These are phyloP conservation scores for Synanthedon vespiformis DNA, from an alignment of 2,888 invertebrate species.

Conservation along the genomic window DNA sequence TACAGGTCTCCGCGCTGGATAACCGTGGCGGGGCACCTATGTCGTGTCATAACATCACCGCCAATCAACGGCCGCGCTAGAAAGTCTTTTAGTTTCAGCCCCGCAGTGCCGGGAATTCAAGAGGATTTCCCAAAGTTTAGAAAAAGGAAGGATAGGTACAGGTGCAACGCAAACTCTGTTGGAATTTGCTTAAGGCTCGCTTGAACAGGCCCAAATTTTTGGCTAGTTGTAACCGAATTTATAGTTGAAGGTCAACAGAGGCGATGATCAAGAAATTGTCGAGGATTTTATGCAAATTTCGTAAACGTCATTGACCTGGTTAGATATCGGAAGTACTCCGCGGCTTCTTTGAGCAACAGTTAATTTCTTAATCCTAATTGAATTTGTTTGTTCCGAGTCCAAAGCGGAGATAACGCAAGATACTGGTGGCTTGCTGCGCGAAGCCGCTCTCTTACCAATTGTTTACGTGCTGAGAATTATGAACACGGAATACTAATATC, in stretches of 20 bases:
- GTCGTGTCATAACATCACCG: too few species aligned
- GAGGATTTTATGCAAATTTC: conserved; percentile 31
- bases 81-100: too few species aligned
- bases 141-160: too few species aligned
- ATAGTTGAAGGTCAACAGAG: neutral
- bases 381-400: conserved; percentile 59
- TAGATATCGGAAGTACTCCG: conserved; percentile 34
- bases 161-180: too few species aligned
- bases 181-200: too few species aligned
- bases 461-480: conserved; percentile 20
- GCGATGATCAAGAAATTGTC: conserved; percentile 8
- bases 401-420: conserved; percentile 42
- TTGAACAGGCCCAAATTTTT: too few species aligned
- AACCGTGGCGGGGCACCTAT: too few species aligned
- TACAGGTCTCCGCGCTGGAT: too few species aligned
- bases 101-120: too few species aligned
- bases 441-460: conserved; percentile 36
- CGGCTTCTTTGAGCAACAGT: conserved; percentile 50
- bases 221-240: neutral
- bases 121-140: too few species aligned
- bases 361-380: conserved; percentile 69
- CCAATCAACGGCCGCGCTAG: too few species aligned
- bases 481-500: conserved; percentile 24
- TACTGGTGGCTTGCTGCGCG: conserved; percentile 11
- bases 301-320: conserved; percentile 43